Evolutionary conservation across 30 jellyfish, hydroid and myxozoan genomes (phyloP).

Genomic region (Aurelia sp.): DNA sequence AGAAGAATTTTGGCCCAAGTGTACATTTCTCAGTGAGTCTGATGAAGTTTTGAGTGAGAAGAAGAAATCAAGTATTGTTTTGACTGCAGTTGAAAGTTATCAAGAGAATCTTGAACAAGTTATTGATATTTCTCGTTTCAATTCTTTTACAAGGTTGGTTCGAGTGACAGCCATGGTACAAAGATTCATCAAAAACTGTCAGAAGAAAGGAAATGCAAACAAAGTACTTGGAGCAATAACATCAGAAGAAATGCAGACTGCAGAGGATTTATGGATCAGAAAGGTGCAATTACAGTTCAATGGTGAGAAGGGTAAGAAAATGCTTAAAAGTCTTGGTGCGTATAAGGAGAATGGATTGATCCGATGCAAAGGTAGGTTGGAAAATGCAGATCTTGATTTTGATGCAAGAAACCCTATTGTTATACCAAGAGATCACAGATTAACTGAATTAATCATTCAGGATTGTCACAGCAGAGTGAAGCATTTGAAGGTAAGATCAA

Average conservation of each 20-base stretch:
- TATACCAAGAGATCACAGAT: background rate
- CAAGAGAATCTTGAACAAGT: background rate
- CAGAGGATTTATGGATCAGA: background rate
- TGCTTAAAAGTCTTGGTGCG: background rate
- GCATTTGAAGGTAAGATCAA: background rate
- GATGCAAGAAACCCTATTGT: background rate
- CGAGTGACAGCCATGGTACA: slow-evolving; percentile 9
- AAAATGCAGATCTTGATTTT: background rate
- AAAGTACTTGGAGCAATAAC: background rate
- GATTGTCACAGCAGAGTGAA: background rate
- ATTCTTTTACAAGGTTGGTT: background rate
- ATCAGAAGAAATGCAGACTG: background rate
- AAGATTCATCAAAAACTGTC: background rate
- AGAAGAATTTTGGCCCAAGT: slow-evolving; percentile 16
- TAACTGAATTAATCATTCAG: background rate
- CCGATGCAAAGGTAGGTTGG: background rate
- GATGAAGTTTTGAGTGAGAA: slow-evolving; percentile 13
- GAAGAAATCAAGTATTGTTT: slow-evolving; percentile 12
- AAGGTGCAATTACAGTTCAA: background rate
- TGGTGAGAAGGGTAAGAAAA: background rate
- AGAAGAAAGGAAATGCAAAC: background rate
- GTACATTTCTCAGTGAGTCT: slow-evolving; percentile 8
- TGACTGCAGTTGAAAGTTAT: background rate
- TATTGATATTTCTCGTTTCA: slow-evolving; percentile 3
- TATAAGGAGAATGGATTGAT: background rate